Percentiles rank a stretch among this genome's conserved stretches.
phyloP scores from a whole-genome alignment of 2,888 invertebrate species.

The Rhingia campestris region DNA sequence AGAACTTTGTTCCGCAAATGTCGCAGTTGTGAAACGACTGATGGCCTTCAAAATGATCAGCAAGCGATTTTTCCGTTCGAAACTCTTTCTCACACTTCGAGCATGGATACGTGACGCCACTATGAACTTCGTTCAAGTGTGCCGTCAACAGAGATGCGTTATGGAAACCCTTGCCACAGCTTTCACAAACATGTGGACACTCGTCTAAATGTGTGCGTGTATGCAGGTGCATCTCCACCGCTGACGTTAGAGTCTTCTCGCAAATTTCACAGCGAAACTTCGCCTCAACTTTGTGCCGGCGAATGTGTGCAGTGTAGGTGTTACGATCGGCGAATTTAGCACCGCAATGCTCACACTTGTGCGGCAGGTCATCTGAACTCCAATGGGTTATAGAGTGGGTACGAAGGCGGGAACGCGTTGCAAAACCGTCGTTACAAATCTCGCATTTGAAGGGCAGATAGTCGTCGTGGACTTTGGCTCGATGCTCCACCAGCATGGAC shows the following conservation, averaged over 20 bases:
- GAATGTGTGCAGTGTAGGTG: slow-evolving; percentile 22
- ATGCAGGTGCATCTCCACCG: slow-evolving; percentile 33
- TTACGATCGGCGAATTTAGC: slow-evolving; percentile 45
- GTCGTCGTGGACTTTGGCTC: slow-evolving; percentile 51
- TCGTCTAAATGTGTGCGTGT: slow-evolving; percentile 34
- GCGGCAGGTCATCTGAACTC: slow-evolving; percentile 42
- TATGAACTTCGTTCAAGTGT: slow-evolving; percentile 49
- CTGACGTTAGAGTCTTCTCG: slow-evolving; percentile 8
- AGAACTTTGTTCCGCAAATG: slow-evolving; percentile 47
- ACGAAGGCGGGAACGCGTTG: slow-evolving; percentile 38
- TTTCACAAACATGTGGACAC: slow-evolving; percentile 44
- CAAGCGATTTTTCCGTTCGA: slow-evolving; percentile 8
- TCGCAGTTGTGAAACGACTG: slow-evolving; percentile 31
- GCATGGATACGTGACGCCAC: slow-evolving; percentile 34
- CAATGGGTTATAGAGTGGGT: slow-evolving; percentile 37
- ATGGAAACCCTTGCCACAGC: slow-evolving; percentile 38
- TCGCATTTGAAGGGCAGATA: slow-evolving; percentile 60
- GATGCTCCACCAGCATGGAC: slow-evolving; percentile 54
- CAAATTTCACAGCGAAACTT: slow-evolving; percentile 45
- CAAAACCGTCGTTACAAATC: slow-evolving; percentile 51
- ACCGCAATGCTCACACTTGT: slow-evolving; percentile 46
- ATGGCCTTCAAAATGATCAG: slow-evolving; percentile 7
- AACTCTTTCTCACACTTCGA: slow-evolving; percentile 24
- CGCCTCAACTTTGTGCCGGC: slow-evolving; percentile 28
- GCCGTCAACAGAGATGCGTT: slow-evolving; percentile 17